phyloP scores from a whole-genome alignment of 1,140 invertebrate genomes.

The Ceratitis capitata region DNA sequence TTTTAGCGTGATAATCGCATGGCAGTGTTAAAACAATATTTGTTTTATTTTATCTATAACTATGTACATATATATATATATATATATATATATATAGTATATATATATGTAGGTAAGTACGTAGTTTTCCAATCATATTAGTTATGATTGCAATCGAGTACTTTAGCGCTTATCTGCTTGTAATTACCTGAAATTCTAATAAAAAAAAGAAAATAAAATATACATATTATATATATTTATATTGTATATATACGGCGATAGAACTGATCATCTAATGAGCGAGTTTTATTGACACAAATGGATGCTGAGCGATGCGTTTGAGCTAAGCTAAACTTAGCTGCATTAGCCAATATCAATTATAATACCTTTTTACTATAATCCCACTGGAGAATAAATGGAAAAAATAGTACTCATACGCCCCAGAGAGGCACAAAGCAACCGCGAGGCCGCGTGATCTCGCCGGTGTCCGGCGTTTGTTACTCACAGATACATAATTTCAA shows the following conservation, averaged over 20 bases:
- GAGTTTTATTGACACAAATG: not conserved
- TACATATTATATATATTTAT: no score
- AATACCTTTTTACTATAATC: not conserved
- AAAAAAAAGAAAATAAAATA: not conserved
- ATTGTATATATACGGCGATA: no score
- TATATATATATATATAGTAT: not conserved
- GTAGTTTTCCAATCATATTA: not conserved
- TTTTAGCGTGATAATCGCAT: not conserved
- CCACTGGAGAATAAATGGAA: not conserved
- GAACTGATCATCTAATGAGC: not conserved
- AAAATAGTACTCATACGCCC: constrained; percentile 1
- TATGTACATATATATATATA: not conserved
- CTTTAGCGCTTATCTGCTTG: not conserved
- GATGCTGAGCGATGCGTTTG: no score
- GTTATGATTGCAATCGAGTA: not conserved
- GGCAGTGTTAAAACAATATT: not conserved
- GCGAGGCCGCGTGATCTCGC: not conserved
- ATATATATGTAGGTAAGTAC: not conserved
- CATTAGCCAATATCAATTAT: not conserved
- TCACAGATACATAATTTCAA: not conserved
- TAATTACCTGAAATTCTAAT: not conserved
- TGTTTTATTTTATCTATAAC: no score
- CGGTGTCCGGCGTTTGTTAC: not conserved
- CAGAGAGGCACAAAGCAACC: not conserved
- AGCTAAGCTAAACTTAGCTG: not conserved